Evolutionary conservation across 2,888 invertebrate species (phyloP).

Genomic region (Tetragonisca angustula): DNA sequence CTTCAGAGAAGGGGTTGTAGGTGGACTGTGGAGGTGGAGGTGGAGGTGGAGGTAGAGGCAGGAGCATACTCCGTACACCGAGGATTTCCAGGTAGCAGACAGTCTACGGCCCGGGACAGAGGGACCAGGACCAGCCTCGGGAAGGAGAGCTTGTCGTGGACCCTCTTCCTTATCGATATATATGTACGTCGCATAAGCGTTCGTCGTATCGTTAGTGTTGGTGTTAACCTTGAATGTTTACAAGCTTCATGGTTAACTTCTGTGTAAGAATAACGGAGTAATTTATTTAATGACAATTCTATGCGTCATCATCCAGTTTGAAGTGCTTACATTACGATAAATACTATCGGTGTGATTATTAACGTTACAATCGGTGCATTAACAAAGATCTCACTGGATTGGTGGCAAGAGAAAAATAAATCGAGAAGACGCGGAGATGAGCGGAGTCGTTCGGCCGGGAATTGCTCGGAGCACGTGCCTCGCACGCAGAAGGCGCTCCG

Average conservation of each 20-base stretch:
- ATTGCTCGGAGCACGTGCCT: slow-evolving; percentile 79
- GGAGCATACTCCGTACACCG: slow-evolving; percentile 76
- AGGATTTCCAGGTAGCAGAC: slow-evolving; percentile 82
- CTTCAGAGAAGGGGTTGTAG: slow-evolving; percentile 60
- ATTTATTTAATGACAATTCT: neutral
- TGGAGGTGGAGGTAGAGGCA: slow-evolving; percentile 64
- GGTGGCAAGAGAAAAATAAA: neutral
- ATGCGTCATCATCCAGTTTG: neutral
- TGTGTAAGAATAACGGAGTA: neutral
- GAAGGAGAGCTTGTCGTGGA: slow-evolving; percentile 64
- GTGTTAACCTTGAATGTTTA: slow-evolving; percentile 60
- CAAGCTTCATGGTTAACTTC: neutral
- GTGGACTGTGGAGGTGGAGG: slow-evolving; percentile 49
- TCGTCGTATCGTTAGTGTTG: slow-evolving; percentile 24
- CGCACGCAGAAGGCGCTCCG: slow-evolving; percentile 77
- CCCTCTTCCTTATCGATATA: slow-evolving; percentile 43
- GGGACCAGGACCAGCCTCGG: slow-evolving; percentile 79
- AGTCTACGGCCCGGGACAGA: slow-evolving; percentile 83
- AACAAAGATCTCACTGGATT: neutral
- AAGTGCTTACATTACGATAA: neutral
- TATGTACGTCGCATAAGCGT: neutral
- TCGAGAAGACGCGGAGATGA: slow-evolving; percentile 70
- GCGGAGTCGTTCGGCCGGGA: slow-evolving; percentile 71
- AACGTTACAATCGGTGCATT: neutral
- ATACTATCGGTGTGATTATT: slow-evolving; percentile 18